Evolutionary conservation across 2,797 vertebrate species (phyloP).

Genomic region (Merluccius polli): DNA sequence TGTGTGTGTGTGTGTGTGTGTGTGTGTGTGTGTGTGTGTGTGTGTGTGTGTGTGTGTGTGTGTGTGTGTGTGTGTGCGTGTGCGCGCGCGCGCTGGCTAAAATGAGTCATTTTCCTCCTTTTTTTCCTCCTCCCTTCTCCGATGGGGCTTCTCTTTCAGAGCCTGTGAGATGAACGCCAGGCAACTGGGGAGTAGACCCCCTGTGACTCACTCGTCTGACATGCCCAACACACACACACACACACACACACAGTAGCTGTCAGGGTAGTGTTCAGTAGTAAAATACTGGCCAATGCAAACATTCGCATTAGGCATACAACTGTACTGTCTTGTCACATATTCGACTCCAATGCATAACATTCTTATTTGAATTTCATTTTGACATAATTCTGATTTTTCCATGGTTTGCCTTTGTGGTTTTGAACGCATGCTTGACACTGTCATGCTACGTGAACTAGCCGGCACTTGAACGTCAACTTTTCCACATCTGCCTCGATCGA

Average conservation of each 20-base stretch:
- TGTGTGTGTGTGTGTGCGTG: slow-evolving; percentile 14
- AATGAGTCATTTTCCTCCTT: slow-evolving; percentile 52
- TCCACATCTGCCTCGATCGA: background rate
- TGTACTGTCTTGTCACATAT: slow-evolving; percentile 5
- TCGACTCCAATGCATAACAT: slow-evolving; percentile 10
- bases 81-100: slow-evolving; percentile 32
- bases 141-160: slow-evolving; percentile 40
- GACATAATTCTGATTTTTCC: background rate
- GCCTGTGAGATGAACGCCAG: slow-evolving; percentile 60
- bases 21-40: too few relatives aligned
- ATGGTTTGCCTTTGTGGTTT: background rate
- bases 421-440: background rate
- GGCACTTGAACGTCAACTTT: background rate
- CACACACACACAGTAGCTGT: background rate
- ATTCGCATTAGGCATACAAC: background rate
- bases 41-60: too few relatives aligned
- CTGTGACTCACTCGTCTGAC: slow-evolving; percentile 62
- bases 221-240: slow-evolving; percentile 24
- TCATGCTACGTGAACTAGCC: background rate
- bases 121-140: too few relatives aligned
- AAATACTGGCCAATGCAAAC: background rate
- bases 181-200: slow-evolving; percentile 48
- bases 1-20: too few relatives aligned
- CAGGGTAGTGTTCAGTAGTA: slow-evolving; percentile 3
- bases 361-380: background rate